Evolutionary conservation across 2,113 vertebrate species (phyloP).

Genomic region (Balaenoptera acutorostrata): DNA sequence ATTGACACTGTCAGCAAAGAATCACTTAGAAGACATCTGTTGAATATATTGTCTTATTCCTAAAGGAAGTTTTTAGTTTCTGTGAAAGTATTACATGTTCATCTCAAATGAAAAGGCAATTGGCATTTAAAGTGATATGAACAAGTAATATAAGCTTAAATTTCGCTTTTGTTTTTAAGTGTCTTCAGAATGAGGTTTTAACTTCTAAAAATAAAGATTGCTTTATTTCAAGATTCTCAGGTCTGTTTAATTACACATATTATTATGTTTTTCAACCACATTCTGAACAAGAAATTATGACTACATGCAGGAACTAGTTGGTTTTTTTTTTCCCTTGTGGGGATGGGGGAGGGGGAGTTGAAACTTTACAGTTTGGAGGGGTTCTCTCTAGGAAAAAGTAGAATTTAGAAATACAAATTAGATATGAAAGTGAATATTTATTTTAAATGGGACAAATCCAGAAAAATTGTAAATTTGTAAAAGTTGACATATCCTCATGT

Average conservation of each 20-base stretch:
- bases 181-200: background rate
- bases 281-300: constrained; percentile 30
- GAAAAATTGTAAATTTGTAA: background rate
- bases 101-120: constrained; percentile 28
- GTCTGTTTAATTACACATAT: background rate
- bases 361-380: background rate
- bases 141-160: constrained; percentile 17
- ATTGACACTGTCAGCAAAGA: constrained; percentile 18
- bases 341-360: background rate
- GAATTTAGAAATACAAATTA: constrained; percentile 18
- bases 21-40: constrained; percentile 34
- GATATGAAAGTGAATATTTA: constrained; percentile 12
- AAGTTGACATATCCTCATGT: background rate
- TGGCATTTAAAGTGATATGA: constrained; percentile 48
- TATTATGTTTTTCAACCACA: constrained; percentile 31
- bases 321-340: background rate
- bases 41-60: constrained; percentile 18
- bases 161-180: constrained; percentile 39
- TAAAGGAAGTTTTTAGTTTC: constrained; percentile 42
- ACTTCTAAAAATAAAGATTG: constrained; percentile 38
- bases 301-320: background rate
- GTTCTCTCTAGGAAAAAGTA: background rate
- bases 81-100: constrained; percentile 48
- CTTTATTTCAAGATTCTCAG: background rate
- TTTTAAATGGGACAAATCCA: background rate